phyloP scores from a whole-genome alignment of 2,113 vertebrate genomes.

The Megaceryle torquata region DNA sequence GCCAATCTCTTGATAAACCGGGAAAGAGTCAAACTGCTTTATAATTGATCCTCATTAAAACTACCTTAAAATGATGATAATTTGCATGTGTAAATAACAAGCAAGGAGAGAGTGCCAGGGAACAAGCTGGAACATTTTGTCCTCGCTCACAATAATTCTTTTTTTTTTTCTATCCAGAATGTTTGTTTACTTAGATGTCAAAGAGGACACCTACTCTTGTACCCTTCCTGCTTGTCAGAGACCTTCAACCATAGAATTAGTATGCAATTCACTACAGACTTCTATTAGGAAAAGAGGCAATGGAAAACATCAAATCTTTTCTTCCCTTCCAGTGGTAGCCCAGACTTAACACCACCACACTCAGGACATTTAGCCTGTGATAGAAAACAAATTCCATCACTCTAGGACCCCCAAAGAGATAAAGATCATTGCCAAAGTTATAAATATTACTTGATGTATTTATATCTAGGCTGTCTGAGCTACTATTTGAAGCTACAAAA shows the following conservation, averaged over 20 bases:
- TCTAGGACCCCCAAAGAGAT: background rate
- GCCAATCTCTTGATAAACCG: background rate
- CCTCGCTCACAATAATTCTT: background rate
- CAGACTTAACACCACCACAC: background rate
- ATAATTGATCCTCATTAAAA: background rate
- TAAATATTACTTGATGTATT: slow-evolving; percentile 10
- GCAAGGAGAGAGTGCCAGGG: background rate
- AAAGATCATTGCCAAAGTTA: background rate
- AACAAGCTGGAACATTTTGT: slow-evolving; percentile 24
- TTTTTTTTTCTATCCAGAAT: slow-evolving; percentile 16
- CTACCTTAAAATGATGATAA: background rate
- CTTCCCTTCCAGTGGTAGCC: background rate
- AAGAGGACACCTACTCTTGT: slow-evolving; percentile 35
- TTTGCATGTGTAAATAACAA: background rate
- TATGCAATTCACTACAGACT: background rate
- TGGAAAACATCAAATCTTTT: slow-evolving; percentile 16
- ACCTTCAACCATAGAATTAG: background rate
- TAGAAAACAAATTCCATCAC: slow-evolving; percentile 30
- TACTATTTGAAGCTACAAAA: background rate
- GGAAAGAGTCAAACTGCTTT: background rate
- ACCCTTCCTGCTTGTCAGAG: background rate
- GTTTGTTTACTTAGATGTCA: slow-evolving; percentile 42
- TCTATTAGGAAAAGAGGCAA: background rate
- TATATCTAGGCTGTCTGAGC: background rate
- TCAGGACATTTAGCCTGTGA: background rate